A percentile compares a stretch with the other conserved stretches of the same genome.
Evolutionary conservation across 1,140 invertebrate genomes (phyloP).

Genomic region (Cyclargus thomasi): DNA sequence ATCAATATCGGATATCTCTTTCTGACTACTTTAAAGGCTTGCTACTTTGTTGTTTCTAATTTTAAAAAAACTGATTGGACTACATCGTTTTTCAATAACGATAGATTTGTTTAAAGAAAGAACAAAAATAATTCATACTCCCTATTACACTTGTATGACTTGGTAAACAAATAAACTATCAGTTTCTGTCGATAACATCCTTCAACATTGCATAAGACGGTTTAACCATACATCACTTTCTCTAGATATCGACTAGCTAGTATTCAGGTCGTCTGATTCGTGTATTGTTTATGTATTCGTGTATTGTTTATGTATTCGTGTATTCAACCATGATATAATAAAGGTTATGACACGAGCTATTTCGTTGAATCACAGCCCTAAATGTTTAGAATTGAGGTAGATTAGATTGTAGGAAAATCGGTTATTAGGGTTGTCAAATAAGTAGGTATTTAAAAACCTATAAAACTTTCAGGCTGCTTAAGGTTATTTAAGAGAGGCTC

Average conservation of each 20-base stretch:
- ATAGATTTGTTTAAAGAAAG: too few species aligned
- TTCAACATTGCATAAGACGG: slow-evolving; percentile 47
- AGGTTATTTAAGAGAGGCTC: too few species aligned
- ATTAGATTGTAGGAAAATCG: neutral
- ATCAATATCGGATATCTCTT: too few species aligned
- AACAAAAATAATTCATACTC: slow-evolving; percentile 26
- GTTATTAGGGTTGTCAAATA: neutral
- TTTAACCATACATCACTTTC: slow-evolving; percentile 63
- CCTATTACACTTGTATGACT: too few species aligned
- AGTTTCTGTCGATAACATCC: slow-evolving; percentile 32
- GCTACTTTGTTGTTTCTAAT: too few species aligned
- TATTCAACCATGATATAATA: slow-evolving; percentile 31
- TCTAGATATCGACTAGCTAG: slow-evolving; percentile 48
- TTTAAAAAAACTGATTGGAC: too few species aligned
- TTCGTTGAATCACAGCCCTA: neutral
- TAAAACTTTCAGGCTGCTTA: too few species aligned
- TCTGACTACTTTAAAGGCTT: too few species aligned
- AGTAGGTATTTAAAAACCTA: too few species aligned
- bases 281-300: slow-evolving; percentile 50
- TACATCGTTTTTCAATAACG: too few species aligned
- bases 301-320: too few species aligned
- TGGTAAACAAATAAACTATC: too few species aligned
- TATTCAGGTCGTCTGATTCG: slow-evolving; percentile 56
- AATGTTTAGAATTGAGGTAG: neutral
- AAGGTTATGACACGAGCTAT: slow-evolving; percentile 31